Evolutionary conservation across 2,113 vertebrate species (phyloP).

Genomic region (Percopsis transmontana): DNA sequence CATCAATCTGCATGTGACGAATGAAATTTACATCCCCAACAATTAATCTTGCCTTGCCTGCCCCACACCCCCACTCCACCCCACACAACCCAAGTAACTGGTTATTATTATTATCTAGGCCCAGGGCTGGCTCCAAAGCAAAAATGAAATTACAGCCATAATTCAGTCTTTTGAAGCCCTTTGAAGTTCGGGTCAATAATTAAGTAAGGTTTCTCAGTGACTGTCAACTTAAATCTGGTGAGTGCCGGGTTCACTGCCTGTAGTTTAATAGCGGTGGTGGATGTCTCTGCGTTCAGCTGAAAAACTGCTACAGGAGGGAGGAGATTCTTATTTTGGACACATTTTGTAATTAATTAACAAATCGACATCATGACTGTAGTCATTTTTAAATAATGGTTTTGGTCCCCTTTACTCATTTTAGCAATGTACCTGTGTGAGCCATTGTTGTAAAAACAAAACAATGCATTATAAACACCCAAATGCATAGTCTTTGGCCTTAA

Average conservation of each 20-base stretch:
- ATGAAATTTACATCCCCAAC: slow-evolving; percentile 73
- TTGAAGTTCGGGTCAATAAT: slow-evolving; percentile 58
- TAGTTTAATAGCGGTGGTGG: slow-evolving; percentile 3
- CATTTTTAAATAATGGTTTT: too few species aligned
- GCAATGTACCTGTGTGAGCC: too few species aligned
- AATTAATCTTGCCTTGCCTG: slow-evolving; percentile 71
- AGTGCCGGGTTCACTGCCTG: neutral
- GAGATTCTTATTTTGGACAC: too few species aligned
- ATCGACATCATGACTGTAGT: too few species aligned
- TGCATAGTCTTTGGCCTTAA: too few species aligned
- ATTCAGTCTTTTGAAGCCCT: slow-evolving; percentile 50
- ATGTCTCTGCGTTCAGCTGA: neutral
- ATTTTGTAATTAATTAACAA: too few species aligned
- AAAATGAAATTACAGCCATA: slow-evolving; percentile 53
- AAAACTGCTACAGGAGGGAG: neutral
- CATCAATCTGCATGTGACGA: slow-evolving; percentile 75
- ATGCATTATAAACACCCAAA: neutral
- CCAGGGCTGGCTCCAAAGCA: slow-evolving; percentile 24
- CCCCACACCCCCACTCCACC: slow-evolving; percentile 32
- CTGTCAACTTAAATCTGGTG: slow-evolving; percentile 22
- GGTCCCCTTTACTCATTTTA: too few species aligned
- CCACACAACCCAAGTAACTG: slow-evolving; percentile 25
- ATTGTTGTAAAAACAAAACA: neutral
- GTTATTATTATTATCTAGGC: slow-evolving; percentile 61
- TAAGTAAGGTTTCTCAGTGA: slow-evolving; percentile 20